Conservation (phyloP, 64 coral and sea anemone species). For the Montipora sp. region DNA sequence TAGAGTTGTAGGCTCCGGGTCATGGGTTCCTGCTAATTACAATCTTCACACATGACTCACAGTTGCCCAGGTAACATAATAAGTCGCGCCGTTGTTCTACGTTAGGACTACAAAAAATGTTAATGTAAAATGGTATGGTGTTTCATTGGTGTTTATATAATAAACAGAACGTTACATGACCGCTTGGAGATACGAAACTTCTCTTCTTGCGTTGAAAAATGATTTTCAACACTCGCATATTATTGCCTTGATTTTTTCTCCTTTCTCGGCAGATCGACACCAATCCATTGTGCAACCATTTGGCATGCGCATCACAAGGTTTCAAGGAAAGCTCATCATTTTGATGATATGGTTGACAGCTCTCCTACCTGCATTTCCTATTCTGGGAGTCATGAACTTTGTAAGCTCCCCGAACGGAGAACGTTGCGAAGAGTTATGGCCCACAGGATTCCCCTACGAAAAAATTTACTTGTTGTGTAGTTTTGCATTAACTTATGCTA, state of each 20-base stretch:
- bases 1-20: too few species aligned
- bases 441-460: conserved; percentile 21
- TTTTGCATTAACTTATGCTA: conserved; percentile 79
- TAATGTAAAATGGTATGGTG: too few species aligned
- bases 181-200: conserved; percentile 42
- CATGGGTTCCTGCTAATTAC: too few species aligned
- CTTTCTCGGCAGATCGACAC: conserved; percentile 76
- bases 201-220: conserved; percentile 84
- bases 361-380: conserved; percentile 83
- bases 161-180: too few species aligned
- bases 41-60: too few species aligned
- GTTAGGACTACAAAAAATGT: too few species aligned
- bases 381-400: conserved; percentile 72
- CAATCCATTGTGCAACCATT: conserved; percentile 95
- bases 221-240: too few species aligned
- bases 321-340: conserved; percentile 85
- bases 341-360: conserved; percentile 85
- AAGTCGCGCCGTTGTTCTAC: too few species aligned
- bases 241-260: too few species aligned
- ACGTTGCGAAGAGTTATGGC: conserved; percentile 51
- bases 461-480: conserved; percentile 57
- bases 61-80: too few species aligned
- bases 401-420: not conserved
- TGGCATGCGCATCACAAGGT: conserved; percentile 73
- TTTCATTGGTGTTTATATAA: too few species aligned